Evolutionary conservation across 2,888 invertebrate species (phyloP).

Genomic region (Apamea epomidion): DNA sequence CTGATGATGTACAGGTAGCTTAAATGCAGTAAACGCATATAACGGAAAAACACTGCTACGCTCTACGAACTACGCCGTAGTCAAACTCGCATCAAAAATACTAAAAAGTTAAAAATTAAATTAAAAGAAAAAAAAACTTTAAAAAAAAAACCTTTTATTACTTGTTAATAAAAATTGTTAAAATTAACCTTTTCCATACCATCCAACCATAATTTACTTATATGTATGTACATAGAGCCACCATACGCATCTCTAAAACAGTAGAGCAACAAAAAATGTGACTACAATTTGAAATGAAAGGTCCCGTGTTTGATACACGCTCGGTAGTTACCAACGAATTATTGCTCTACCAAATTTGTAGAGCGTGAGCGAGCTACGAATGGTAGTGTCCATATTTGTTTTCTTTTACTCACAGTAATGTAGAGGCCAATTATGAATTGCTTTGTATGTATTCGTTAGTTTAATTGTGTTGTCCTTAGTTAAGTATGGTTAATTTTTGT

Average conservation of each 20-base stretch:
- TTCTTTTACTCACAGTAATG: constrained; percentile 39
- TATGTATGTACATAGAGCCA: constrained; percentile 48
- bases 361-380: constrained; percentile 48
- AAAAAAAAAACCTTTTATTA: no score
- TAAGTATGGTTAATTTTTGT: constrained; percentile 11
- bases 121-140: no score
- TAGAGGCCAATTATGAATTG: constrained; percentile 50
- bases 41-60: no score
- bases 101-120: no score
- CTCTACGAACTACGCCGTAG: no score
- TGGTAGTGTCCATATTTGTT: constrained; percentile 50
- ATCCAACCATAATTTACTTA: constrained; percentile 47
- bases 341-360: constrained; percentile 63
- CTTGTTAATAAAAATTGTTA: background rate
- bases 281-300: constrained; percentile 78
- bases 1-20: no score
- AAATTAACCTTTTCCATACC: constrained; percentile 37
- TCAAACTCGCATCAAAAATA: no score
- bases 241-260: constrained; percentile 76
- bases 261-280: constrained; percentile 78
- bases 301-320: constrained; percentile 73
- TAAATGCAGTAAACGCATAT: no score
- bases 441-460: constrained; percentile 29
- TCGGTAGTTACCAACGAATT: constrained; percentile 77
- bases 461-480: constrained; percentile 46